phyloP scores from a whole-genome alignment of 2,888 invertebrate species.

The Drosophila pegasa region DNA sequence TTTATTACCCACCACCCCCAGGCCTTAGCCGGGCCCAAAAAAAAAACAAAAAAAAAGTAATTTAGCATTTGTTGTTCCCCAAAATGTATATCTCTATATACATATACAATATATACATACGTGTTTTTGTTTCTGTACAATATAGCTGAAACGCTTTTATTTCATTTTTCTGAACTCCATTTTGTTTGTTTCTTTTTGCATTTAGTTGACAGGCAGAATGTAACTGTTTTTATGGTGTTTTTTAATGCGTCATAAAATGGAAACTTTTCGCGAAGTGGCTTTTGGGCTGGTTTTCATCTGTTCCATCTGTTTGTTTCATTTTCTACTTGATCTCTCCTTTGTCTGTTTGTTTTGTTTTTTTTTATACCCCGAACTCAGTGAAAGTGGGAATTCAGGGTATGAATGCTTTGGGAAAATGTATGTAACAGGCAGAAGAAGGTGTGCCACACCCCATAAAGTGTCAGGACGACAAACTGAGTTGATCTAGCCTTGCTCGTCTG shows the following conservation, averaged over 20 bases:
- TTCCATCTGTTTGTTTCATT: conserved; percentile 22
- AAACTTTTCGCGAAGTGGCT: conserved; percentile 53
- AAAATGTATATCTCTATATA: conserved; percentile 6
- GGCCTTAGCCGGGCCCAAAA: background rate
- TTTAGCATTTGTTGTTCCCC: conserved; percentile 21
- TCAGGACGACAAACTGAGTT: too few relatives aligned
- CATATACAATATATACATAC: conserved; percentile 2
- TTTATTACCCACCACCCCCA: conserved; percentile 11
- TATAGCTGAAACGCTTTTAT: conserved; percentile 17
- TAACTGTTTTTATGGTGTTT: conserved; percentile 56
- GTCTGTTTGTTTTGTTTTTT: background rate
- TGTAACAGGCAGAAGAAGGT: too few relatives aligned
- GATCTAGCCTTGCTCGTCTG: too few relatives aligned
- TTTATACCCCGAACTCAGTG: too few relatives aligned
- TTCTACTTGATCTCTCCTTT: background rate
- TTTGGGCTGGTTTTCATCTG: conserved; percentile 31
- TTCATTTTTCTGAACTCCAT: conserved; percentile 25
- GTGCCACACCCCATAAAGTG: too few relatives aligned
- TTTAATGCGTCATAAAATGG: conserved; percentile 73
- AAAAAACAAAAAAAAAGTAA: conserved; percentile 9
- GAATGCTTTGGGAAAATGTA: too few relatives aligned
- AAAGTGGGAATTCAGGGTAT: too few relatives aligned
- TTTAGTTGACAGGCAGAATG: conserved; percentile 45
- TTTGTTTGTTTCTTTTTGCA: conserved; percentile 18
- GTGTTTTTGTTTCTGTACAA: conserved; percentile 18